Percentiles rank a stretch among this genome's conserved stretches.
Evolutionary conservation across 2,113 vertebrate genomes (phyloP).

Genomic region (Actenoides hombroni): DNA sequence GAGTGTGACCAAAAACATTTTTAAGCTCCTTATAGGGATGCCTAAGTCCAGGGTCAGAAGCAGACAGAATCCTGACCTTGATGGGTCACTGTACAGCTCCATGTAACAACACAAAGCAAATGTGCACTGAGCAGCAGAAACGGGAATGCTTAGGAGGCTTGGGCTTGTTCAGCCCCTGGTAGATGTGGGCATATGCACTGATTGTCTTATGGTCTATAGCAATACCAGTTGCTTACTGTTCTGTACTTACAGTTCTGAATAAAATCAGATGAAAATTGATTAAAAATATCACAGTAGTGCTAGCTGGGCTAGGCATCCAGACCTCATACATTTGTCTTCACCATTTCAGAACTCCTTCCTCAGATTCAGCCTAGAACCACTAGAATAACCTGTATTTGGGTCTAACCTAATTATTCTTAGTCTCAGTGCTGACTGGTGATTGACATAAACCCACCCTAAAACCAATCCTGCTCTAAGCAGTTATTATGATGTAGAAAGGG

Average conservation of each 20-base stretch:
- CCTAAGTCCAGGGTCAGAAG: neutral
- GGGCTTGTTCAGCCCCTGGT: neutral
- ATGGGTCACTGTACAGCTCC: neutral
- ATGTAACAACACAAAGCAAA: neutral
- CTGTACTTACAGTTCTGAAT: neutral
- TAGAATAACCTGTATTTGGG: neutral
- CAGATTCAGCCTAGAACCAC: neutral
- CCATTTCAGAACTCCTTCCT: neutral
- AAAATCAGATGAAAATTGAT: neutral
- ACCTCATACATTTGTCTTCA: neutral
- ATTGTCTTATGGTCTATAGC: neutral
- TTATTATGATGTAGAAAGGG: neutral
- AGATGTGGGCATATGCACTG: neutral
- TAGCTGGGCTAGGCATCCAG: neutral
- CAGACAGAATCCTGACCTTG: neutral
- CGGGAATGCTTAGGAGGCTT: fast-evolving
- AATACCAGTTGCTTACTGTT: neutral
- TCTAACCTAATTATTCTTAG: neutral
- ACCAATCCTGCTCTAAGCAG: neutral
- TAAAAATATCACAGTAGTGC: neutral
- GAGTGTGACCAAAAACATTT: neutral
- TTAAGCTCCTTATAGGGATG: neutral
- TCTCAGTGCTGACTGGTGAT: neutral
- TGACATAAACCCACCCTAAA: neutral
- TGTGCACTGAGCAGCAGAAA: neutral